Percentiles rank a stretch among this genome's conserved stretches.
Conservation (phyloP, 2,113 vertebrate species). For the Motacilla tschutschensis region DNA sequence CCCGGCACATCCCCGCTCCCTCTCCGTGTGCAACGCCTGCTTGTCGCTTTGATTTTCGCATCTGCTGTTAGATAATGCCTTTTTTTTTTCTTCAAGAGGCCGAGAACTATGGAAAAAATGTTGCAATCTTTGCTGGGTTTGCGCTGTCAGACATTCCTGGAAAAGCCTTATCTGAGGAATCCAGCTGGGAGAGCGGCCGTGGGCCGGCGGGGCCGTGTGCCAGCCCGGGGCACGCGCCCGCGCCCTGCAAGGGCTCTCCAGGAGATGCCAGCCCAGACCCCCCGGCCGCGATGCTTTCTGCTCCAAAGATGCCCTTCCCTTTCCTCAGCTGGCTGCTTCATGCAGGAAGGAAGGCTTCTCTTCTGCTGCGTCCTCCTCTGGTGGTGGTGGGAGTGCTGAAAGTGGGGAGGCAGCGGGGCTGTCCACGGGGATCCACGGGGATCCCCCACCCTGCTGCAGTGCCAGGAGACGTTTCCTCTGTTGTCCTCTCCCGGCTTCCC, state of each 20-base stretch:
- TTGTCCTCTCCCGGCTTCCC: background rate
- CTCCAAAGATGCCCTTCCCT: background rate
- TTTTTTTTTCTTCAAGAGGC: background rate
- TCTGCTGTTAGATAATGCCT: background rate
- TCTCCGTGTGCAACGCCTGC: background rate
- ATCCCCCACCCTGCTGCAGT: background rate
- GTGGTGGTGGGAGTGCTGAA: background rate
- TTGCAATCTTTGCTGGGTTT: conserved; percentile 28
- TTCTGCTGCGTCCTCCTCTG: background rate
- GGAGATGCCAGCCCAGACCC: background rate
- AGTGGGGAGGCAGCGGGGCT: background rate
- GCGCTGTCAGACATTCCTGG: conserved; percentile 53
- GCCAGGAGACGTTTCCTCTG: background rate
- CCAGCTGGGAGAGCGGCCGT: conserved; percentile 3
- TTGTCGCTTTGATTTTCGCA: background rate
- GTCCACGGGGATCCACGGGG: background rate
- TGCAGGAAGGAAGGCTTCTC: background rate
- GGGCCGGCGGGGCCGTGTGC: background rate
- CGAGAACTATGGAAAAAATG: conserved; percentile 50
- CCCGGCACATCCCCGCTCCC: background rate
- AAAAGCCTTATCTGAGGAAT: conserved; percentile 64
- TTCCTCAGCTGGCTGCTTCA: background rate
- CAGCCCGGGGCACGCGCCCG: background rate
- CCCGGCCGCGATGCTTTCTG: background rate
- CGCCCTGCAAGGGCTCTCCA: background rate